phyloP scores from a whole-genome alignment of 2,797 vertebrate species.

The Carduelis carduelis region DNA sequence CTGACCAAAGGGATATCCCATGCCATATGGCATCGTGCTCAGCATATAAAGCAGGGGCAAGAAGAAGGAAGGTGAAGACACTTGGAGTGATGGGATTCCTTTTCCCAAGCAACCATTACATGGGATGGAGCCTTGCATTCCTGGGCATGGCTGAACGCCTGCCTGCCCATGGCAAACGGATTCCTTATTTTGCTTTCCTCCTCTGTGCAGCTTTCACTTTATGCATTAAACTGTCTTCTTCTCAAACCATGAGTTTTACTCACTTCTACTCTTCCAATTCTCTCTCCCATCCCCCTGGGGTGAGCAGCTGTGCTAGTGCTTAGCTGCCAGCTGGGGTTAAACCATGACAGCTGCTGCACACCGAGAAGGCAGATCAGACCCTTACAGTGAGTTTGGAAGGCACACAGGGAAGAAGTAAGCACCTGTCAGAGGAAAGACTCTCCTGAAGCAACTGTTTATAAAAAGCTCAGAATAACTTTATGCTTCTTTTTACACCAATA shows the following conservation, averaged over 20 bases:
- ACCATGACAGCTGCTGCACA: not conserved
- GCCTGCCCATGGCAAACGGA: not conserved
- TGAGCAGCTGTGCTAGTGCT: not conserved
- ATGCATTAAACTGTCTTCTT: not conserved
- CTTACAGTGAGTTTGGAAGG: not conserved
- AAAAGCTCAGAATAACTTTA: not conserved
- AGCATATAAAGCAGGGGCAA: not conserved
- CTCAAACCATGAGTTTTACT: not conserved
- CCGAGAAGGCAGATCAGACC: not conserved
- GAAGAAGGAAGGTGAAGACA: fast-evolving
- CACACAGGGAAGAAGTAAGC: not conserved
- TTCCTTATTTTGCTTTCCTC: not conserved
- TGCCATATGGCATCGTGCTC: not conserved
- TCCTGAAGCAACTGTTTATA: not conserved
- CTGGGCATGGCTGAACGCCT: not conserved
- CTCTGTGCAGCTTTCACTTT: not conserved
- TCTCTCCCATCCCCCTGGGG: not conserved
- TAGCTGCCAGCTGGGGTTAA: not conserved
- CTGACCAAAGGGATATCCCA: not conserved
- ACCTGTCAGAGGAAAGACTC: not conserved
- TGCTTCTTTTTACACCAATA: not conserved
- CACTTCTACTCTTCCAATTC: not conserved
- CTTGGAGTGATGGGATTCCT: not conserved
- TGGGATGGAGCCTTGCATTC: not conserved
- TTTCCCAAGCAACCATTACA: not conserved